Conservation (phyloP, 2,888 invertebrate genomes). For the Agonopterix subpropinquella region DNA sequence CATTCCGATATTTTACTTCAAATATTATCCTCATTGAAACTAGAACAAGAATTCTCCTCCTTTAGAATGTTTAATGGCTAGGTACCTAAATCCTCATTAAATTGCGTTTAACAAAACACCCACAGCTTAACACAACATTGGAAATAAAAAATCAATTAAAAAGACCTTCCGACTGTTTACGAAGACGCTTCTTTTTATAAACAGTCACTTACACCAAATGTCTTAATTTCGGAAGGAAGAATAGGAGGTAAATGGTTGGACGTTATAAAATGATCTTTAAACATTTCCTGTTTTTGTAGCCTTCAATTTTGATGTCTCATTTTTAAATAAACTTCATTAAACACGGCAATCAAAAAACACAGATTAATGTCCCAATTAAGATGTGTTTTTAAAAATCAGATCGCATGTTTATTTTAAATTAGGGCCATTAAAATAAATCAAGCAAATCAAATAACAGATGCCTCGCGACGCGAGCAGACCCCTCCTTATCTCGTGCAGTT, state of each 20-base stretch:
- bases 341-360: constrained; percentile 20
- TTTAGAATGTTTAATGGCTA: no score
- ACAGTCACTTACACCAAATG: constrained; percentile 34
- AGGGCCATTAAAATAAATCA: constrained; percentile 56
- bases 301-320: no score
- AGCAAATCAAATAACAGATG: constrained; percentile 51
- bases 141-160: constrained; percentile 37
- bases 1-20: no score
- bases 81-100: constrained; percentile 10
- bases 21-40: no score
- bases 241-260: constrained; percentile 21
- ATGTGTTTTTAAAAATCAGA: constrained; percentile 26
- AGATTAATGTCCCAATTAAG: constrained; percentile 48
- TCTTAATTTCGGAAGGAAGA: constrained; percentile 42
- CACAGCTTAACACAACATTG: constrained; percentile 29
- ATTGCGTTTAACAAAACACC: constrained; percentile 22
- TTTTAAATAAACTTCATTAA: no score
- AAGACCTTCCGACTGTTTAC: constrained; percentile 27
- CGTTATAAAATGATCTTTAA: constrained; percentile 7
- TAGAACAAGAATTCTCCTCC: no score
- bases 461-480: constrained; percentile 21
- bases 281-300: constrained; percentile 1
- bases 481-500: constrained; percentile 37
- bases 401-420: constrained; percentile 49
- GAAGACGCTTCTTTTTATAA: constrained; percentile 31